phyloP scores from a whole-genome alignment of 2,888 invertebrate genomes.

The Clivina fossor region DNA sequence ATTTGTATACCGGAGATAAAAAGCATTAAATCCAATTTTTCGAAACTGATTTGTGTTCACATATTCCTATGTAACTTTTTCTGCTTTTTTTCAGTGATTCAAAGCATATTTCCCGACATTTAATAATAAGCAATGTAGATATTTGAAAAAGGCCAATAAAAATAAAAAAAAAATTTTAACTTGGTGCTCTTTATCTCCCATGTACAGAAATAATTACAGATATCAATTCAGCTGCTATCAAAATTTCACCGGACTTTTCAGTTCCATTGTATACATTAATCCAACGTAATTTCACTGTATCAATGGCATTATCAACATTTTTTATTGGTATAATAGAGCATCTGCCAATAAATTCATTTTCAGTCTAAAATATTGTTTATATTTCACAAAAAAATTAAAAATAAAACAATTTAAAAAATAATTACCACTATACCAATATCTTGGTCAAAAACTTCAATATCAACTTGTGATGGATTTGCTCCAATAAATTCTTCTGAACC shows the following conservation, averaged over 20 bases:
- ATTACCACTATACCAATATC: conserved; percentile 52
- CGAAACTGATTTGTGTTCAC: no score
- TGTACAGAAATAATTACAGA: no score
- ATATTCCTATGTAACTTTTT: no score
- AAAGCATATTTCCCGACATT: no score
- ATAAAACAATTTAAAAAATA: conserved; percentile 14
- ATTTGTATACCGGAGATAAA: no score
- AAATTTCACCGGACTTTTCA: conserved; percentile 50
- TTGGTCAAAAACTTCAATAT: conserved; percentile 55
- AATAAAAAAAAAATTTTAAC: no score
- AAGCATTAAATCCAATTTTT: no score
- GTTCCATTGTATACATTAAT: conserved; percentile 49
- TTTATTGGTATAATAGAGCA: conserved; percentile 51
- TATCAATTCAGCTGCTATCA: conserved; percentile 53
- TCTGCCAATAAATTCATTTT: conserved; percentile 54
- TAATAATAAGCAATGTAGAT: no score
- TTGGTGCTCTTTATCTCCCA: no score
- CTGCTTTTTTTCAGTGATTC: no score
- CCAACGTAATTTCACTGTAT: conserved; percentile 54
- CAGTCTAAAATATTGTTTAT: conserved; percentile 38
- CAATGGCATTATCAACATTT: conserved; percentile 51
- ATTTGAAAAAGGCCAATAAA: no score
- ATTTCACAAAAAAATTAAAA: conserved; percentile 5
- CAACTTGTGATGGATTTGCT: conserved; percentile 51
- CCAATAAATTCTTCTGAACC: conserved; percentile 51